Evolutionary conservation across 2,797 vertebrate species (phyloP).

Genomic region (Gymnoscopelus braueri): DNA sequence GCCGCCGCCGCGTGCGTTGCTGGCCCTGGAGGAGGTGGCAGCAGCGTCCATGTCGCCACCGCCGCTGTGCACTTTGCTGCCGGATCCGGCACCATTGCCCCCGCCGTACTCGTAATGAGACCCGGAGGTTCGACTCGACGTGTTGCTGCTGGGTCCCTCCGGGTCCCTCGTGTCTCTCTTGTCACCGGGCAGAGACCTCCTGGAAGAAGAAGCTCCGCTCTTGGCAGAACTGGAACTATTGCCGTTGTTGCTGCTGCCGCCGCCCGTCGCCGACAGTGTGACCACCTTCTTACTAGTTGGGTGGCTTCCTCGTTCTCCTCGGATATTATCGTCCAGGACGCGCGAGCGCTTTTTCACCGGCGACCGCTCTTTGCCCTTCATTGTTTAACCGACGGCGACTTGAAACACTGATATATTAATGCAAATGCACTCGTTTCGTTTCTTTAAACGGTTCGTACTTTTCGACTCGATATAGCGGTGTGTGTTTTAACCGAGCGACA

Average conservation of each 20-base stretch:
- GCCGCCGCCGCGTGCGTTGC: constrained; percentile 71
- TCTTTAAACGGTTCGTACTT: not conserved
- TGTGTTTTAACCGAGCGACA: constrained; percentile 32
- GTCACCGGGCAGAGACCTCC: constrained; percentile 75
- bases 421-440: too few relatives aligned
- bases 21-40: constrained; percentile 58
- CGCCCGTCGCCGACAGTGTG: constrained; percentile 69
- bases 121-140: constrained; percentile 74
- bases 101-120: constrained; percentile 82
- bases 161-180: constrained; percentile 80
- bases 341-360: constrained; percentile 93
- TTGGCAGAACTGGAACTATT: constrained; percentile 65
- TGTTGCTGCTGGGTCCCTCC: constrained; percentile 56
- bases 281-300: constrained; percentile 81
- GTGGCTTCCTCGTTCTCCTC: constrained; percentile 89
- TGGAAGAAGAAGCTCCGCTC: constrained; percentile 65
- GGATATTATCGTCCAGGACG: constrained; percentile 86
- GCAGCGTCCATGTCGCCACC: constrained; percentile 66
- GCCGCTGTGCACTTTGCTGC: constrained; percentile 73
- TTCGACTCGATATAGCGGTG: constrained; percentile 24
- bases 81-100: constrained; percentile 58
- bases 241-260: constrained; percentile 71
- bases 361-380: constrained; percentile 96
- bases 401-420: not conserved
- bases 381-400: constrained; percentile 54